phyloP scores from a whole-genome alignment of 2,888 invertebrate species.

The Napeogenes inachia region DNA sequence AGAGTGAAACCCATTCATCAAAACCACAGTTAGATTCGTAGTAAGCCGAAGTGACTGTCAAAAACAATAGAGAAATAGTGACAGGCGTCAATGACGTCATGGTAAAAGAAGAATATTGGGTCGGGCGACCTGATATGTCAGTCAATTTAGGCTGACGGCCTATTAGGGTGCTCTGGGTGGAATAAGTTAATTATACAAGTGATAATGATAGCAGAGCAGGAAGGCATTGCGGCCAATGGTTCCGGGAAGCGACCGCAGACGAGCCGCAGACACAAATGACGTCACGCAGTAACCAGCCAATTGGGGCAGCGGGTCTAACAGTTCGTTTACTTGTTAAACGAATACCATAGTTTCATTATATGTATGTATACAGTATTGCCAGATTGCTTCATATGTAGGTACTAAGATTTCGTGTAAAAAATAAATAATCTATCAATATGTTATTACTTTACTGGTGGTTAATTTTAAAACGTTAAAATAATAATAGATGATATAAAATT shows the following conservation, averaged over 20 bases:
- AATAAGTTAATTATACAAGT: slow-evolving; percentile 48
- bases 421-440: no score
- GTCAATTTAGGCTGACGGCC: slow-evolving; percentile 31
- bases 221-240: slow-evolving; percentile 61
- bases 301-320: slow-evolving; percentile 54
- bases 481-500: no score
- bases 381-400: no score
- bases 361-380: no score
- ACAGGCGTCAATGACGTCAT: slow-evolving; percentile 55
- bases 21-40: slow-evolving; percentile 61
- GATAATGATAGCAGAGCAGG: slow-evolving; percentile 58
- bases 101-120: slow-evolving; percentile 47
- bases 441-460: no score
- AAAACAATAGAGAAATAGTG: slow-evolving; percentile 57
- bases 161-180: slow-evolving; percentile 17
- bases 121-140: slow-evolving; percentile 34
- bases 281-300: slow-evolving; percentile 60
- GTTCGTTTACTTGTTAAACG: slow-evolving; percentile 38
- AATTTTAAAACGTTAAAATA: no score
- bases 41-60: slow-evolving; percentile 43
- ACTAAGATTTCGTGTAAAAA: no score
- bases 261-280: slow-evolving; percentile 65
- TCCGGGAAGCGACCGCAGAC: slow-evolving; percentile 72
- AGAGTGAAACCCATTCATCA: slow-evolving; percentile 69
- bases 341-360: slow-evolving; percentile 10